Conservation (phyloP, 2,797 vertebrate genomes). For the Periophthalmus magnuspinnatus region DNA sequence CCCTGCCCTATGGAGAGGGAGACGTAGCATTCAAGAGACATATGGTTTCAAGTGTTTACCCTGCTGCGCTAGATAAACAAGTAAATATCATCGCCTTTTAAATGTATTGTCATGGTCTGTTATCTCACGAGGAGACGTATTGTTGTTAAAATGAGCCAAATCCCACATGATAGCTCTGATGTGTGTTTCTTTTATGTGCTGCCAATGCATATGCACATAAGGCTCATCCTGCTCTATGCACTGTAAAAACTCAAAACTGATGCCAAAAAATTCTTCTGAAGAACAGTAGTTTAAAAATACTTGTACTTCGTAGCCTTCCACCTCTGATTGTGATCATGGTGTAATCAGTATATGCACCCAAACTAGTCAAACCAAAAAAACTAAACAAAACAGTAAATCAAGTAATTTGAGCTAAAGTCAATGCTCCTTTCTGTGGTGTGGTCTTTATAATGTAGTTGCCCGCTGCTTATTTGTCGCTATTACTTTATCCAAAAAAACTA, state of each 20-base stretch:
- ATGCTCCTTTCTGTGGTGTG: no score
- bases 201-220: neutral
- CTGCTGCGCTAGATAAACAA: constrained; percentile 1
- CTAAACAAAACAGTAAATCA: no score
- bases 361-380: no score
- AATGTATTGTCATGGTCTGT: neutral
- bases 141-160: neutral
- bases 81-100: neutral
- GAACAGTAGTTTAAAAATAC: no score
- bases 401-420: no score
- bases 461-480: neutral
- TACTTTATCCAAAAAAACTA: neutral
- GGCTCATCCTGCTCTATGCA: neutral
- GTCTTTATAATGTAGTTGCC: neutral
- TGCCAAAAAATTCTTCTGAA: no score
- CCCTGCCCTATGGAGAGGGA: no score
- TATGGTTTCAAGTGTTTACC: no score
- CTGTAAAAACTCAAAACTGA: neutral
- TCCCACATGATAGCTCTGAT: neutral
- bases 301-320: no score
- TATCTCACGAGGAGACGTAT: neutral
- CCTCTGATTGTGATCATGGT: no score
- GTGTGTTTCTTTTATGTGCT: neutral
- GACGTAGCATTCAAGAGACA: no score
- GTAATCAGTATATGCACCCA: no score